These are phyloP conservation scores for Acheta domesticus DNA, from an alignment of 2,888 invertebrate genomes.

Conservation along the genomic window DNA sequence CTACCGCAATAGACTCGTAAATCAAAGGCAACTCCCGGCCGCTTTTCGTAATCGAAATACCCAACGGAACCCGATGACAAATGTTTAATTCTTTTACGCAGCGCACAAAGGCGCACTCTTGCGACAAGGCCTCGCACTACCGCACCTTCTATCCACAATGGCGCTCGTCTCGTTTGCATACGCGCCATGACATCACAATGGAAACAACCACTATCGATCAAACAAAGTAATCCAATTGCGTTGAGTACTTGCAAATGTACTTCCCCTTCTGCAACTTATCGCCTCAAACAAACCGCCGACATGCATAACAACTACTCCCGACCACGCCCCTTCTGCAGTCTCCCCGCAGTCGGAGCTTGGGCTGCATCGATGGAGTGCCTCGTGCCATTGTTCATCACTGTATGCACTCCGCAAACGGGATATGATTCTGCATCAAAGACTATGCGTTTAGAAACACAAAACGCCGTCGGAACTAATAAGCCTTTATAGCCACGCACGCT, in stretches of 20 bases:
- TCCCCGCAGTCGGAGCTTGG: neutral
- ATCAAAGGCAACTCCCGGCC: no score
- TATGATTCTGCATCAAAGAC: neutral
- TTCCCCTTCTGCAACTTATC: neutral
- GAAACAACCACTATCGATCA: neutral
- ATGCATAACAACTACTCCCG: neutral
- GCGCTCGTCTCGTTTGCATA: neutral
- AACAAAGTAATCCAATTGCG: conserved; percentile 3
- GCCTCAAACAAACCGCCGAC: neutral
- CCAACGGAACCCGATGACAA: no score
- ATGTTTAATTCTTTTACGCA: no score
- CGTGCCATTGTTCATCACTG: neutral
- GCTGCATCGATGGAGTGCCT: neutral
- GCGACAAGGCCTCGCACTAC: no score
- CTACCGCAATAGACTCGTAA: no score
- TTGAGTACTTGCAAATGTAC: neutral
- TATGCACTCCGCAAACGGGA: neutral
- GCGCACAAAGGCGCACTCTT: no score
- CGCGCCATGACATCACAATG: neutral
- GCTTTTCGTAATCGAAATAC: no score
- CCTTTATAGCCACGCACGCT: neutral
- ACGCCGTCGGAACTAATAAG: neutral
- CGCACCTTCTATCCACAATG: neutral
- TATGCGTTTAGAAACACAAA: neutral
- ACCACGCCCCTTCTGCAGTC: neutral